Conservation (phyloP, 2,888 invertebrate genomes). For the Apodemia mormo region DNA sequence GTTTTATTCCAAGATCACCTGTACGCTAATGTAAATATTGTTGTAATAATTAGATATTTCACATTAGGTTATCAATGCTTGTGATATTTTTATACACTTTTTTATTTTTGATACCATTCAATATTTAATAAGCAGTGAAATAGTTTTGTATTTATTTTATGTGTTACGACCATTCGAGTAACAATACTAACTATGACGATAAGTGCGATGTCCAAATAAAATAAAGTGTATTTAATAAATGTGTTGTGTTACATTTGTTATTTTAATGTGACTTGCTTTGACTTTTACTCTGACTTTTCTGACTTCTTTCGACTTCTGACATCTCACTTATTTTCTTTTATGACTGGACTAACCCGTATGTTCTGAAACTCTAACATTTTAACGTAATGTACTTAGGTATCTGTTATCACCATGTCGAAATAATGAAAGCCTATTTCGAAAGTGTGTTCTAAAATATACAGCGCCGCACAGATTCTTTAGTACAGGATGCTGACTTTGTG, state of each 20-base stretch:
- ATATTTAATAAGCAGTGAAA: conserved; percentile 21
- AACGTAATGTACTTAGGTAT: not conserved
- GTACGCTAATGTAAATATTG: conserved; percentile 8
- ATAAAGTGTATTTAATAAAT: conserved; percentile 57
- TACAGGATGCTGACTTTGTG: not conserved
- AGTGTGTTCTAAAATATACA: not conserved
- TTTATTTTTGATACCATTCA: conserved; percentile 15
- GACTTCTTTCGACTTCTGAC: conserved; percentile 49
- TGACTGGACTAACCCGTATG: conserved; percentile 45
- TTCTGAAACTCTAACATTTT: conserved; percentile 22
- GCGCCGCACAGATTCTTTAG: too few relatives aligned
- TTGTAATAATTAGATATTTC: conserved; percentile 1
- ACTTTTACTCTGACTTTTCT: conserved; percentile 41
- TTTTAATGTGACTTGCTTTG: conserved; percentile 47
- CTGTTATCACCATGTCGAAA: too few relatives aligned
- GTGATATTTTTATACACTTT: conserved; percentile 23
- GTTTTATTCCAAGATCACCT: conserved; percentile 10
- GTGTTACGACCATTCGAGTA: conserved; percentile 48
- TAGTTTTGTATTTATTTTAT: conserved; percentile 43
- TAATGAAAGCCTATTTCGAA: not conserved
- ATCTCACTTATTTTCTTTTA: conserved; percentile 67
- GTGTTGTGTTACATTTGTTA: conserved; percentile 53
- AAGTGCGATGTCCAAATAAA: conserved; percentile 74
- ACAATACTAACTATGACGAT: conserved; percentile 53
- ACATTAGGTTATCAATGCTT: conserved; percentile 13